Base-by-base conservation (phyloP, 2,888 invertebrate genomes). In the Endotricha flammealis region DNA sequence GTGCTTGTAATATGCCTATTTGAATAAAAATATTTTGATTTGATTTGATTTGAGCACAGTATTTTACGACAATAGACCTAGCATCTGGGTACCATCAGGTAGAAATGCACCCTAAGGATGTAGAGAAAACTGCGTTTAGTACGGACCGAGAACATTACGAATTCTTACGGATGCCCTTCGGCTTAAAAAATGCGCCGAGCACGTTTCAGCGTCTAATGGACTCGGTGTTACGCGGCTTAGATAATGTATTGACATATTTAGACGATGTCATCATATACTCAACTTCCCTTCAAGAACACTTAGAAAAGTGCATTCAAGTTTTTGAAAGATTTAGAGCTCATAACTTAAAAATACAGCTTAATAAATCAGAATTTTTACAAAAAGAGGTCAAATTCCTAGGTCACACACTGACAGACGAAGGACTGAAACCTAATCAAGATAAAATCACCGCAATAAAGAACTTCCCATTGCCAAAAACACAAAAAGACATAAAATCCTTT, bases 251-350 rank as follows among this genome's bases (percentile, higher is more conserved):
- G 29, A 47, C 36, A 1, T 60, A 62, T 25, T n/a, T 62, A 1
- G 60, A 62, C 24, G 61, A 63, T 27, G 44, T 63, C 4, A 41
- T 63, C 3, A 48, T 59, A 12, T 45, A 32, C 13, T 47, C 45
- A 2, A 42, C 37, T 12, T 42, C 42, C 1, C 24, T 56, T 5
- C 42, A 53, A 22, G 56, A 60, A 41, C 52, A 61, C n/a, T 1
- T 58, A n/a, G 32, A 39, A 0, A 56, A 50, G 33, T 42, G 40
- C 0, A 45, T 38, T 42, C 41, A 44, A 17, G 52, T 57, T 0
- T 60, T 62, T 8, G 46, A 58, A 0, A 34, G 55, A 33, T 50
- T 55, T 5, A 13, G 42, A 5, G 4, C 12, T n/a, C n/a, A 46
- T 12, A 58, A 57, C 2, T 10, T 50, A 1, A 53, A 53, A 46